Conservation (phyloP, 2,113 vertebrate genomes). For the Dromaius novaehollandiae region DNA sequence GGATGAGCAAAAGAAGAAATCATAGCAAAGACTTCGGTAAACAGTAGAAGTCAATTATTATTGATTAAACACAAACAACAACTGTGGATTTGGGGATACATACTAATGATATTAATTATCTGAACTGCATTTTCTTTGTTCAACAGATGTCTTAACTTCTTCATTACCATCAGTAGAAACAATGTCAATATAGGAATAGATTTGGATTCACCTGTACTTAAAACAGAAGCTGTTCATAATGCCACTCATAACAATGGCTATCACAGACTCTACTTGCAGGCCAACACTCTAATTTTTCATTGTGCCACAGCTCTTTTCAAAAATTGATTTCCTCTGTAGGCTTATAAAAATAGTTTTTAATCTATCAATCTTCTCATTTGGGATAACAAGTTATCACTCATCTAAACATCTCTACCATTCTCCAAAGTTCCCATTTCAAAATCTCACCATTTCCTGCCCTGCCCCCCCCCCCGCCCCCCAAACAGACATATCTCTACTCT, state of each 20-base stretch:
- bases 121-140: neutral
- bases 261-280: neutral
- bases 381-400: neutral
- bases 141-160: neutral
- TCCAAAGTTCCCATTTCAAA: neutral
- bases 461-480: neutral
- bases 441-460: neutral
- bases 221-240: neutral
- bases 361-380: neutral
- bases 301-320: neutral
- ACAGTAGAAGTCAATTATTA: neutral
- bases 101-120: fast-evolving
- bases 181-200: neutral
- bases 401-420: fast-evolving
- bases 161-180: neutral
- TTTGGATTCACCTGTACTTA: neutral
- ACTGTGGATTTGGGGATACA: neutral
- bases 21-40: neutral
- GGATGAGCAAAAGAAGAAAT: neutral
- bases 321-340: neutral
- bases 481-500: neutral
- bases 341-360: too few relatives aligned
- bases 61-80: neutral
- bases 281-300: fast-evolving
- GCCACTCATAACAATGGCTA: neutral